Evolutionary conservation across 1,140 invertebrate species (phyloP).

Genomic region (Platyura marginata): DNA sequence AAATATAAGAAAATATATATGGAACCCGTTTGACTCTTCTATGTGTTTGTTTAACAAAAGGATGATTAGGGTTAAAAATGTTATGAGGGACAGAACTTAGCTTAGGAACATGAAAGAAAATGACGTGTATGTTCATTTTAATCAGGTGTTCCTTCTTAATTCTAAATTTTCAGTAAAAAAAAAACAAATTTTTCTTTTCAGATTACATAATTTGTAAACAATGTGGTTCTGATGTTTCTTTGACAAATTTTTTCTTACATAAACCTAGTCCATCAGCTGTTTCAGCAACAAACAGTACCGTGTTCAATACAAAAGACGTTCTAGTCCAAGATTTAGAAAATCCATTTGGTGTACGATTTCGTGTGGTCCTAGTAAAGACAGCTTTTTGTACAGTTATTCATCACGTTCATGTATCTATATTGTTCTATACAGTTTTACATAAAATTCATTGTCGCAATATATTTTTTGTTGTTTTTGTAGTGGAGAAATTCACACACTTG

Average conservation of each 20-base stretch:
- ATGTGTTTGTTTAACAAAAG: too few relatives aligned
- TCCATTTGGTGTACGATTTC: neutral
- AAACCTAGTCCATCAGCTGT: neutral
- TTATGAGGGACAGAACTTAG: too few relatives aligned
- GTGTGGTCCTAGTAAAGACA: neutral
- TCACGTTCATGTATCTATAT: neutral
- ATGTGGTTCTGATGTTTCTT: neutral
- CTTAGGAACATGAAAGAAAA: too few relatives aligned
- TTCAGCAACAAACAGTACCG: neutral
- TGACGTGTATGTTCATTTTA: too few relatives aligned
- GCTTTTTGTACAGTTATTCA: neutral
- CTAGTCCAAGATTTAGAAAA: conserved; percentile 1
- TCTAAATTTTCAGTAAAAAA: too few relatives aligned
- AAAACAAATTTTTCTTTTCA: too few relatives aligned
- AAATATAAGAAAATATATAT: too few relatives aligned
- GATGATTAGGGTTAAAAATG: too few relatives aligned
- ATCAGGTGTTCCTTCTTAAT: too few relatives aligned
- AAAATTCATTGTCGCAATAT: neutral
- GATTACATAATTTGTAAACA: neutral
- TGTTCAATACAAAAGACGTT: neutral
- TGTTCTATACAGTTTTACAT: neutral
- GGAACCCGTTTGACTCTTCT: too few relatives aligned
- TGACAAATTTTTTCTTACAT: neutral
- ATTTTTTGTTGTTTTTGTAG: neutral
- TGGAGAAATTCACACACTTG: neutral